Evolutionary conservation across 2,797 vertebrate species (phyloP).

Genomic region (Crenichthys baileyi): DNA sequence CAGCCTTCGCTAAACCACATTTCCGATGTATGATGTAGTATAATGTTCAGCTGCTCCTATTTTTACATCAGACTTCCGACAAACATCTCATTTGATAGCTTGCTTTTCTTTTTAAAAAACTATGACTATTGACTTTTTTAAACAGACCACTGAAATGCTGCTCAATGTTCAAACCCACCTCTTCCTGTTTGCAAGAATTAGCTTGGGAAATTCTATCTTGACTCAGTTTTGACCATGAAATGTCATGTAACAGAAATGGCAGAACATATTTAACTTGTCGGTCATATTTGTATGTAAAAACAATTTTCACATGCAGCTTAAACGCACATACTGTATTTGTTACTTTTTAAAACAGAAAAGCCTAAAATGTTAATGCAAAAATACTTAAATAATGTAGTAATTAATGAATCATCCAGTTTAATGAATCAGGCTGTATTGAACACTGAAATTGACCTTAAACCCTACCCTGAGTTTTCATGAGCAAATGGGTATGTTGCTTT

Average conservation of each 20-base stretch:
- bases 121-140: background rate
- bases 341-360: background rate
- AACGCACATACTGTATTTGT: background rate
- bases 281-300: background rate
- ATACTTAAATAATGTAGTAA: background rate
- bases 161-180: slow-evolving; percentile 1
- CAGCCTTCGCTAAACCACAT: background rate
- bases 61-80: background rate
- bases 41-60: background rate
- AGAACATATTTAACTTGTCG: background rate
- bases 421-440: background rate
- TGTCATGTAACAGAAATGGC: background rate
- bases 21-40: background rate
- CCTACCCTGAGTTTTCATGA: background rate
- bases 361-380: background rate
- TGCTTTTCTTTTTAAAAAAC: background rate
- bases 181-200: slow-evolving; percentile 21
- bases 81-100: background rate
- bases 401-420: background rate
- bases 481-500: background rate
- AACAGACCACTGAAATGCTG: background rate
- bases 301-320: background rate
- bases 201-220: background rate
- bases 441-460: background rate
- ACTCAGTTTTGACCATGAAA: slow-evolving; percentile 3